Evolutionary conservation across 2,797 vertebrate species (phyloP), one percentile per base, ranked within the genome.

Genomic region (Aselliscus stoliczkanus): DNA sequence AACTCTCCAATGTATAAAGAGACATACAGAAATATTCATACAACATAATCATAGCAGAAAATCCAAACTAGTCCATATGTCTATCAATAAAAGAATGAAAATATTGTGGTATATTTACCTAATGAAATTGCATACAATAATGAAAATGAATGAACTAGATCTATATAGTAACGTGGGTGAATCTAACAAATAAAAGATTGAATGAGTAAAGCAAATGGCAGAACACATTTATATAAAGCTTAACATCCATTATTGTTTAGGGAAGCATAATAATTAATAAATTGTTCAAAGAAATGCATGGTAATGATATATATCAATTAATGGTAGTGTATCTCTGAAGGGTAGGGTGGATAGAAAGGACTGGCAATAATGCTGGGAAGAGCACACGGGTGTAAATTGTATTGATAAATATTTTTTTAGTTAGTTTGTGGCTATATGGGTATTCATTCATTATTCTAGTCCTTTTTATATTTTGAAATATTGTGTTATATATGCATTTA

Each of bases 41-140:
- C 14, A 76, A 52, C 58, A 44, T 81, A 85, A 44, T 93, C 73
- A 27, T 42, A 86, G 31, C 80, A 96, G 42, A 80, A 93, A 81
- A 69, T 82, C 86, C 47, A 65, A 47, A 75, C 31, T 88, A 73
- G 23, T 83, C 42, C n/a, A 93, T 60, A 83, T 90, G 34, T 67
- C 29, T 86, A 4, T 87, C 47, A 94, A 67, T 76, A 87, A 87
- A 88, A 82, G n/a, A 86, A 79, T 87, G 21, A 88, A 93, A 94
- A 75, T 93, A 72, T 67, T 90, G 29, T 84, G 3, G 13, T 79
- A 29, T 88, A 56, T 54, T 95, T 95, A 39, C 79, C 39, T 87
- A 90, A 69, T 84, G 4, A 62, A 93, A 94, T 94, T 69, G 60
- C 7, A 70, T 94, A 50, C 31, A 86, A 23, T 75, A 91, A 83